Evolutionary conservation across 2,797 vertebrate genomes (phyloP).

Genomic region (Danio kyathit): DNA sequence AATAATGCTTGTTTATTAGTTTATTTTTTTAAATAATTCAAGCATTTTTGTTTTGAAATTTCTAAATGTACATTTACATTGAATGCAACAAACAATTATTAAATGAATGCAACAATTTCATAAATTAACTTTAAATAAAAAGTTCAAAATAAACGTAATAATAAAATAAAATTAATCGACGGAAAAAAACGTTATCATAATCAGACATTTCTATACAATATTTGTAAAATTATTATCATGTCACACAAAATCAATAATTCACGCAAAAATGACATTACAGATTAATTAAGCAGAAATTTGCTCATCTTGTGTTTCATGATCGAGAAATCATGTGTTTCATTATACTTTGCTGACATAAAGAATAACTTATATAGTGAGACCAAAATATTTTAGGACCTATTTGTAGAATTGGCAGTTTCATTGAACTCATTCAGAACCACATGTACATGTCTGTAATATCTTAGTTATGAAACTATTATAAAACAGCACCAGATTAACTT

Average conservation of each 20-base stretch:
- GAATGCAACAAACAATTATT: neutral
- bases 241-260: neutral
- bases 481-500: neutral
- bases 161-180: no score
- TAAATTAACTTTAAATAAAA: no score
- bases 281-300: neutral
- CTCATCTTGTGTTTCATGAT: neutral
- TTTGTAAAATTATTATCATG: neutral
- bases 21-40: no score
- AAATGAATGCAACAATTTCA: neutral
- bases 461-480: neutral
- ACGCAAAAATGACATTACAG: neutral
- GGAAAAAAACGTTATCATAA: no score
- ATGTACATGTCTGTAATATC: slow-evolving; percentile 17
- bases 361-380: slow-evolving; percentile 70
- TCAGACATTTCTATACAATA: neutral
- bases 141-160: no score
- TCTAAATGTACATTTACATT: no score
- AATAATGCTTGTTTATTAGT: no score
- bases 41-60: neutral
- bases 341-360: slow-evolving; percentile 35
- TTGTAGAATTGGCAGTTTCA: slow-evolving; percentile 61
- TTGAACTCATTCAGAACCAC: slow-evolving; percentile 44
- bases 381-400: slow-evolving; percentile 69
- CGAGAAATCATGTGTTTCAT: neutral